Evolutionary conservation across 2,113 vertebrate genomes (phyloP).

Genomic region (Carlito syrichta): DNA sequence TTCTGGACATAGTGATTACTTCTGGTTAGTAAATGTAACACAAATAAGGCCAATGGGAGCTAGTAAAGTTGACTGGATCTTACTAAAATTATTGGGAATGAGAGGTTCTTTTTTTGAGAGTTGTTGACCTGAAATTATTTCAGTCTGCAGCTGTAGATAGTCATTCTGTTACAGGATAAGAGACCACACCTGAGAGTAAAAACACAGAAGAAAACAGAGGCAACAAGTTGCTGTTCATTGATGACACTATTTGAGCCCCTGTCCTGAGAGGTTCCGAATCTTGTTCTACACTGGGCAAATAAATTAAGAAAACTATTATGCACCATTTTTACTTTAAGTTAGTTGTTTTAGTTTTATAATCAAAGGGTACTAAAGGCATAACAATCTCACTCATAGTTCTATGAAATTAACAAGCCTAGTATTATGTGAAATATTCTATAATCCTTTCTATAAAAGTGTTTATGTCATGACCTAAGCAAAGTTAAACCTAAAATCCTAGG

Average conservation of each 20-base stretch:
- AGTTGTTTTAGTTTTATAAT: not conserved
- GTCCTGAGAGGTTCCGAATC: not conserved
- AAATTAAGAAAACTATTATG: not conserved
- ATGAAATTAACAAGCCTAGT: not conserved
- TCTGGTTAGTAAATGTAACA: not conserved
- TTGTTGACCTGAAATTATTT: not conserved
- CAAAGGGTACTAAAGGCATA: not conserved
- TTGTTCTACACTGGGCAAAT: not conserved
- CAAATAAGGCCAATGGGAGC: not conserved
- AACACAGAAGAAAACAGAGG: not conserved
- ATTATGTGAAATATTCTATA: not conserved
- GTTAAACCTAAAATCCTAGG: not conserved
- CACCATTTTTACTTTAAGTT: not conserved
- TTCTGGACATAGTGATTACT: not conserved
- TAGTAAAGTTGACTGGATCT: not conserved
- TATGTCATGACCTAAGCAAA: not conserved
- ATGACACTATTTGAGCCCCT: not conserved
- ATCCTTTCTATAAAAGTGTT: not conserved
- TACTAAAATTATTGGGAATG: not conserved
- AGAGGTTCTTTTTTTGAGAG: not conserved
- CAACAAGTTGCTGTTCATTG: accelerated
- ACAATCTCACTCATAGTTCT: not conserved
- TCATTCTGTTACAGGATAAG: not conserved
- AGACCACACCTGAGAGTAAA: not conserved
- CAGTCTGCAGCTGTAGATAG: not conserved